Evolutionary conservation across 1,140 invertebrate species (phyloP), one percentile per base, ranked within the genome.

Genomic region (Elymnias hypermnestra): DNA sequence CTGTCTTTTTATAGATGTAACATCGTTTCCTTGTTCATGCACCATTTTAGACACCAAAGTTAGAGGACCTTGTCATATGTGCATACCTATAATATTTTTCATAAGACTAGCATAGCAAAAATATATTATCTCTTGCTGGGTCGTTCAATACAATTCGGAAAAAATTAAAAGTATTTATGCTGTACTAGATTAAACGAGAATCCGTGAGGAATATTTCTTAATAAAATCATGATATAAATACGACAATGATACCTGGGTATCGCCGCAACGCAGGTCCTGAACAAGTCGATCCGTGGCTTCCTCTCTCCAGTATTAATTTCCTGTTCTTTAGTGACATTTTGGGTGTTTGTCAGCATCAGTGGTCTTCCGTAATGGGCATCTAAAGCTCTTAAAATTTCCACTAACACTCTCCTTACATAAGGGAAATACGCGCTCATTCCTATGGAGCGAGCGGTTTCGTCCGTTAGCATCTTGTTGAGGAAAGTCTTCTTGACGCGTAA

Each of bases 221-320:
- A n/a, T n/a, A n/a, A n/a, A n/a, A n/a, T n/a, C n/a, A n/a, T n/a
- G n/a, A n/a, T n/a, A n/a, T n/a, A n/a, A n/a, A n/a, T n/a, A n/a
- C n/a, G n/a, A n/a, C n/a, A n/a, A n/a, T n/a, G n/a, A n/a, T 41
- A 74, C 84, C 84, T 91, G 3, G 98, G 98, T 56, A 99, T 97
- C 2, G 98, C 97, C 10, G 98, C 98, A 9, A 99, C 95, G 78
- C 98, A 99, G 0, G 98, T 99, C 12, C 98, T 90, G 71, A 99
- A 99, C 47, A 99, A 85, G 87, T 99, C 98, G 50, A 99, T 97
- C 70, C 98, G 94, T 0, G 98, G 96, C 78, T 99, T 99, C n/a
- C 97, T 89, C 75, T 99, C 98, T 0, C 97, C 96, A 0, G 95
- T 97, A 15, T 99, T 93, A 89, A 99, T 94, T 75, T 99, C 97